Conservation (phyloP, 30 jellyfish, hydroid and myxozoan genomes). For the Turritopsis dohrnii region DNA sequence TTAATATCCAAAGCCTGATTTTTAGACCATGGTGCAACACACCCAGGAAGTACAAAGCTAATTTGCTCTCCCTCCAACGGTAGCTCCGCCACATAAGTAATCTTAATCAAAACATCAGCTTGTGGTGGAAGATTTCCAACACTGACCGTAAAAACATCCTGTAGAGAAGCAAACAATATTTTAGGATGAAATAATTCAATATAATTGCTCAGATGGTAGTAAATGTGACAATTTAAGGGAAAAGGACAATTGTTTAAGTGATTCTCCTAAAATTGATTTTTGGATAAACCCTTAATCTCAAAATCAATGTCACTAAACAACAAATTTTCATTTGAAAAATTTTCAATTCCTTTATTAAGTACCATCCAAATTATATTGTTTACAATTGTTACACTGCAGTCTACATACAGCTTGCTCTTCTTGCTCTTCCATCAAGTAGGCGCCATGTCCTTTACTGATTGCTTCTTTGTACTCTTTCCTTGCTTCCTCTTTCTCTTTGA, state of each 20-base stretch:
- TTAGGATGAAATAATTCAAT: too few relatives aligned
- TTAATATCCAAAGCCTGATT: conserved; percentile 50
- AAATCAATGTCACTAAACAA: not conserved
- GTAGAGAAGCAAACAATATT: not conserved
- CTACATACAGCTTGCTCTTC: conserved; percentile 58
- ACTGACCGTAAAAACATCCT: conserved; percentile 86
- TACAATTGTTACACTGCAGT: not conserved
- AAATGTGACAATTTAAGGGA: too few relatives aligned
- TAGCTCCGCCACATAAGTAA: conserved; percentile 84
- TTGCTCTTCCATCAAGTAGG: conserved; percentile 83
- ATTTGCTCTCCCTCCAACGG: conserved; percentile 68
- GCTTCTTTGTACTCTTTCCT: conserved; percentile 80
- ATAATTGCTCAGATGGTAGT: too few relatives aligned
- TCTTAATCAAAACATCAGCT: conserved; percentile 72
- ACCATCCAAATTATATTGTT: not conserved
- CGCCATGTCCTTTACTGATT: conserved; percentile 85
- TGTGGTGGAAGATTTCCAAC: conserved; percentile 90
- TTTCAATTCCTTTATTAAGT: too few relatives aligned
- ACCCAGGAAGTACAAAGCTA: conserved; percentile 69
- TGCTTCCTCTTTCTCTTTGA: conserved; percentile 87
- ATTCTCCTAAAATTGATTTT: too few relatives aligned
- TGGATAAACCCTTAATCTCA: too few relatives aligned
- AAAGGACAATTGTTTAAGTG: too few relatives aligned
- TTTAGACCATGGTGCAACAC: conserved; percentile 90
- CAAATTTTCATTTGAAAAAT: too few relatives aligned